These are phyloP conservation scores for Microtus montanus DNA, from an alignment of 2,113 vertebrate species.

Conservation along the genomic window DNA sequence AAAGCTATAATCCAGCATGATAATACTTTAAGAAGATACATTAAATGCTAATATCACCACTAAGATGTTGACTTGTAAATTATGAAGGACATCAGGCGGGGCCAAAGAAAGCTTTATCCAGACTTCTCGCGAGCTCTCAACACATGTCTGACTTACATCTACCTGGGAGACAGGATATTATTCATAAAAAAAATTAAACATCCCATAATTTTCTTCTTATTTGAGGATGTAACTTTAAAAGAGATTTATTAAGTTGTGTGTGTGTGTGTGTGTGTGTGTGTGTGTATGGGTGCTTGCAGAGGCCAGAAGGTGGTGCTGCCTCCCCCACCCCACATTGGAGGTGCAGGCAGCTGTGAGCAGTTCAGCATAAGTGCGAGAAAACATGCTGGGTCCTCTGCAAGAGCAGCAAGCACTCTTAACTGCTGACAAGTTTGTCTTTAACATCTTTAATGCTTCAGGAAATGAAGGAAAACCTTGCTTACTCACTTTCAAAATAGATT, in stretches of 20 bases:
- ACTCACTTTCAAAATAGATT: slow-evolving; percentile 94
- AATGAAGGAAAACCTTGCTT: slow-evolving; percentile 55
- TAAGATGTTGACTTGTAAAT: not conserved
- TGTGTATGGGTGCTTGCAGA: not conserved
- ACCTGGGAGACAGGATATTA: not conserved
- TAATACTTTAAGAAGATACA: not conserved
- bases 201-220: not conserved
- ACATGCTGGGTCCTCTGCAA: not conserved
- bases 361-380: not conserved
- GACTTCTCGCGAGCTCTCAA: not conserved
- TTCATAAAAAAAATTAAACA: slow-evolving; percentile 38
- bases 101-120: not conserved
- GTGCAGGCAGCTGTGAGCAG: not conserved
- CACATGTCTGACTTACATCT: not conserved
- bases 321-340: not conserved
- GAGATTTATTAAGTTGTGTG: not conserved
- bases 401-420: not conserved
- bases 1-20: not conserved
- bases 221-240: not conserved
- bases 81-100: not conserved
- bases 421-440: not conserved
- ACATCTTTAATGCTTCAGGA: slow-evolving; percentile 28
- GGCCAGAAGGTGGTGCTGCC: not conserved
- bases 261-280: not conserved
- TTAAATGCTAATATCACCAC: not conserved